Evolutionary conservation across 2,888 invertebrate species (phyloP), one percentile per base, ranked within the genome.

Genomic region (Ochropleura plecta): DNA sequence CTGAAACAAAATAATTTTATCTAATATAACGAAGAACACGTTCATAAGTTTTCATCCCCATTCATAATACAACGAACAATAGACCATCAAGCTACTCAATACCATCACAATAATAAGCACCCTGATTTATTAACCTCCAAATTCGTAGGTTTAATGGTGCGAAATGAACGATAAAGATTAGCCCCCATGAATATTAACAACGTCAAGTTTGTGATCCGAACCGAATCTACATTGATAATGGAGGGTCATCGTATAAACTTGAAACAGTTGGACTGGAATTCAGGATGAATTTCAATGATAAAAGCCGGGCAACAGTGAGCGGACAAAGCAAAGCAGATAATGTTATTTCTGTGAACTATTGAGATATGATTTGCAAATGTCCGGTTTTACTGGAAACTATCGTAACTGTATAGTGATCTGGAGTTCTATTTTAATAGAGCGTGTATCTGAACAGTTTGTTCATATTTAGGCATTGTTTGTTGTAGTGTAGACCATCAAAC

Each of bases 121-220:
- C 73, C 84, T 91, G 91, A 93, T 93, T 93, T 93, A 93, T 92
- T 88, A 91, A 89, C 90, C 87, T 87, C 84, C 76, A 85, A 84
- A 87, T 89, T 91, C 88, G 88, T 91, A 86, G 84, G 90, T 84
- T 92, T 91, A 94, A 94, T 93, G 94, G 92, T 81, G 90, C 87
- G 92, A 92, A 92, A 92, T 92, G 90, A 90, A 90, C 90, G 93
- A 90, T 92, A 92, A 93, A 91, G 90, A 88, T 89, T 90, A 91
- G 82, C 79, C 87, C 83, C 89, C 89, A 90, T 92, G 90, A 92
- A 92, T 92, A 92, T 91, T 92, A 89, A 93, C 87, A 88, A 83
- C 78, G 80, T 82, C 76, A 81, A 89, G 88, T 81, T 90, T 88
- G 86, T 84, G 87, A 88, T 89, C 82, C 82, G 74, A 80, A 86